Base-by-base conservation (phyloP, 2,113 vertebrate genomes). In the Grallaria varia region DNA sequence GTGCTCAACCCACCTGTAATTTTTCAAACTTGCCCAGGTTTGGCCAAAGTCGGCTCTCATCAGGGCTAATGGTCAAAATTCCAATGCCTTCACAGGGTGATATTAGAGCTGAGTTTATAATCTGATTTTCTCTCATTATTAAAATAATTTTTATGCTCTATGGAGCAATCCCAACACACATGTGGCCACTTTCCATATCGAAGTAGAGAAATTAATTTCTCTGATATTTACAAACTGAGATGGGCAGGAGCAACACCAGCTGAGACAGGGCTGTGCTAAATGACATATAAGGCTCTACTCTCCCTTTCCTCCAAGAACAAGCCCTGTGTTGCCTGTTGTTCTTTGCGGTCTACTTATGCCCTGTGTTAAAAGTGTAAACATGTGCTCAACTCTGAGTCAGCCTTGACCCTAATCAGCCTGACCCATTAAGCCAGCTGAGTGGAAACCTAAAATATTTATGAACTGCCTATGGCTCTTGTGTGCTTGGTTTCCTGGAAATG, bases 381-480 rank as follows among this genome's bases (percentile, higher is more conserved):
- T 19, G 20, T 17, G 11, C 35, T 93, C 2, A 2, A 49, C 55
- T 80, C 7, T 62, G 59, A 83, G 27, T 85, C 45, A 59, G 21
- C 16, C 56, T 25, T 66, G 52, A 53, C 35, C 53, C 45, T 76
- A 45, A 58, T 69, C 67, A 94, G 60, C 59, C 47, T 50, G 64
- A 76, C n/a, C 52, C 27, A 50, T 59, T 81, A 59, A 71, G 19
- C 14, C 50, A 92, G 18, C 40, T 94, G 60, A 22, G 10, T 84
- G 53, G 89, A 86, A 95, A 87, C 73, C 45, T 56, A 20, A 92
- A 84, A 28, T 63, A 17, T 62, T 89, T 75, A 58, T 55, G 17
- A 95, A 79, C 49, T 78, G 49, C 40, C 24, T 84, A n/a, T 0
- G 9, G 59, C 44, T 88, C 13, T 44, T 74, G 28, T 44, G 40